A percentile compares a stretch with the other conserved stretches of the same genome.
Conservation (phyloP, 2,797 vertebrate species). For the Limnodromus scolopaceus region DNA sequence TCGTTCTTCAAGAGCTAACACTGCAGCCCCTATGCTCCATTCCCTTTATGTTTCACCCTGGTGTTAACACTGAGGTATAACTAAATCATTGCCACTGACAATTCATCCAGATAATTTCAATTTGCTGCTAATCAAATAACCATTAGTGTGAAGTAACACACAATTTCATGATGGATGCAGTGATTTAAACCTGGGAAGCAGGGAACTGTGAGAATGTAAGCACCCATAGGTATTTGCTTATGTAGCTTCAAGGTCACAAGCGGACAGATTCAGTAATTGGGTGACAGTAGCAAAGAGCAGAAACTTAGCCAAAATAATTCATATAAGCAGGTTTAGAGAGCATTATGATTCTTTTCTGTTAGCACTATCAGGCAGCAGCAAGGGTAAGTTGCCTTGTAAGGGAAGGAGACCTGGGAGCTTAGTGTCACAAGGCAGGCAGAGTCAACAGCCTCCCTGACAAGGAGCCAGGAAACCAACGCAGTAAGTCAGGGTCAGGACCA, state of each 20-base stretch:
- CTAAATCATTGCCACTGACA: constrained; percentile 1
- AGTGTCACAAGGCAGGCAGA: fast-evolving
- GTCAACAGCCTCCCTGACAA: neutral
- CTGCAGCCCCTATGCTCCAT: neutral
- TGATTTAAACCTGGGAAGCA: neutral
- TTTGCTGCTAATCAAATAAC: constrained; percentile 50
- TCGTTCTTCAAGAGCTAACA: neutral
- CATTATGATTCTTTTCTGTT: neutral
- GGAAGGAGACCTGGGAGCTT: neutral
- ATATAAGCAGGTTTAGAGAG: neutral
- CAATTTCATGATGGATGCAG: constrained; percentile 19
- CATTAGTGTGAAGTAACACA: neutral
- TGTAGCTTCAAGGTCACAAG: neutral
- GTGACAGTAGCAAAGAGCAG: neutral
- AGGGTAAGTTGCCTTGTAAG: neutral
- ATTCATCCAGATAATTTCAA: constrained; percentile 40
- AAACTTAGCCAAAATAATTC: neutral
- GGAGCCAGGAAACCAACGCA: neutral
- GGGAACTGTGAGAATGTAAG: neutral
- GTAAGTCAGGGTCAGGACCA: neutral
- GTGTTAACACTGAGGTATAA: neutral
- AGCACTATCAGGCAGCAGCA: neutral
- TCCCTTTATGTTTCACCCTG: neutral
- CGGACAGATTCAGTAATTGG: neutral
- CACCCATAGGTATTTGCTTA: neutral